phyloP scores from a whole-genome alignment of 92 coral and sea anemone species.

The Zoanthus sansibaricus region DNA sequence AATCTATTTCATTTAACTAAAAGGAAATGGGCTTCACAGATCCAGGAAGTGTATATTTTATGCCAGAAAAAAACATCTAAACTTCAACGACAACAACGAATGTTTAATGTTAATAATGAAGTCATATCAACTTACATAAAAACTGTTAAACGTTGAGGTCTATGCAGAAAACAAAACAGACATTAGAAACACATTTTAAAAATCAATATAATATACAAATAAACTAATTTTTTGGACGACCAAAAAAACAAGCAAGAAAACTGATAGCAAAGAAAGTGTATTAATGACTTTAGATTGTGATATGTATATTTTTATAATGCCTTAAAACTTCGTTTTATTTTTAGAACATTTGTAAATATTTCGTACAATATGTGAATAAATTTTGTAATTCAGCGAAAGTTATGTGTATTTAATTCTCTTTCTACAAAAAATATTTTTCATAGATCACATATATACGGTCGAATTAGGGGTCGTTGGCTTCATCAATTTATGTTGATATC shows the following conservation, averaged over 20 bases:
- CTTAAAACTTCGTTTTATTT: neutral
- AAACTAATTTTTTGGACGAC: neutral
- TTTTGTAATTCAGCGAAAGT: neutral
- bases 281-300: too few relatives aligned
- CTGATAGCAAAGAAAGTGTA: neutral
- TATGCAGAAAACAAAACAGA: neutral
- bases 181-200: neutral
- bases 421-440: neutral
- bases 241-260: neutral
- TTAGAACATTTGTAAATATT: neutral
- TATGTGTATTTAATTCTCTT: neutral
- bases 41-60: neutral
- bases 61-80: neutral
- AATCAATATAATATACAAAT: neutral
- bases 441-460: neutral
- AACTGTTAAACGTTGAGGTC: neutral
- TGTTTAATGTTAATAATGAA: neutral
- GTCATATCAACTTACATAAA: neutral
- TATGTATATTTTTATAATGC: constrained; percentile 6
- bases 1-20: neutral
- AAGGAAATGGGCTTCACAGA: neutral
- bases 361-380: neutral
- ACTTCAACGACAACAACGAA: neutral
- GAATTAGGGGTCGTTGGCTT: neutral
- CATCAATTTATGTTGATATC: too few relatives aligned